These are phyloP conservation scores for Dasypolia templi DNA, from an alignment of 2,888 invertebrate species.

Conservation along the genomic window DNA sequence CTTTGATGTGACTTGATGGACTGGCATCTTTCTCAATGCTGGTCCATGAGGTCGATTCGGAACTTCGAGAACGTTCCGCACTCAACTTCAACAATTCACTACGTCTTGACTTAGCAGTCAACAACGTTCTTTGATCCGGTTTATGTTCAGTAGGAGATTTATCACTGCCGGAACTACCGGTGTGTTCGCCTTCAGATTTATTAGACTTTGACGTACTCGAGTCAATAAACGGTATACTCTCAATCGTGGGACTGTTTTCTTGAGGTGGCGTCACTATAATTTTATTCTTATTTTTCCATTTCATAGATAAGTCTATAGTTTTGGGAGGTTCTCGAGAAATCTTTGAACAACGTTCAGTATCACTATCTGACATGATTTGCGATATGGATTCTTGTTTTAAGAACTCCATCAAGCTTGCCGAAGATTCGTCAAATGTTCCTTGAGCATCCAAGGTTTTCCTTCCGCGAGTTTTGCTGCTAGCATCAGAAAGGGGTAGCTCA, in stretches of 20 bases:
- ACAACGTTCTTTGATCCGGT: constrained; percentile 80
- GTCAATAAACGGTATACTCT: constrained; percentile 88
- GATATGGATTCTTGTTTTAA: constrained; percentile 86
- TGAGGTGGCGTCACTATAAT: constrained; percentile 91
- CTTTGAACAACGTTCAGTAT: constrained; percentile 84
- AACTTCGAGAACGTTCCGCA: constrained; percentile 94
- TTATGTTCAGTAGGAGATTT: constrained; percentile 85
- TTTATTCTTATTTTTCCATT: constrained; percentile 90
- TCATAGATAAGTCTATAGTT: constrained; percentile 82
- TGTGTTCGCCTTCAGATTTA: constrained; percentile 86
- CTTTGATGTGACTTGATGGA: constrained; percentile 92
- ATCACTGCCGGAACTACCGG: constrained; percentile 85
- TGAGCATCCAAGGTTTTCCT: constrained; percentile 87
- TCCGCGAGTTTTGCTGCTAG: constrained; percentile 73
- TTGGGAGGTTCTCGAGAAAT: constrained; percentile 73
- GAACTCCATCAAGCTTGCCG: constrained; percentile 89
- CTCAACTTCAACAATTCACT: constrained; percentile 92
- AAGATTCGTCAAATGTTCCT: constrained; percentile 91
- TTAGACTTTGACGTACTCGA: constrained; percentile 83
- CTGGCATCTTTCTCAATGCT: constrained; percentile 94
- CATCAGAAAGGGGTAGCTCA: constrained; percentile 90
- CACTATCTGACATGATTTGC: constrained; percentile 82
- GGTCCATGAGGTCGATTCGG: constrained; percentile 95
- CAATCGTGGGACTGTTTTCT: constrained; percentile 91
- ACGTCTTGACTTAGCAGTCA: constrained; percentile 88